phyloP scores from a whole-genome alignment of 2,888 invertebrate genomes.

The Heliconius erato region DNA sequence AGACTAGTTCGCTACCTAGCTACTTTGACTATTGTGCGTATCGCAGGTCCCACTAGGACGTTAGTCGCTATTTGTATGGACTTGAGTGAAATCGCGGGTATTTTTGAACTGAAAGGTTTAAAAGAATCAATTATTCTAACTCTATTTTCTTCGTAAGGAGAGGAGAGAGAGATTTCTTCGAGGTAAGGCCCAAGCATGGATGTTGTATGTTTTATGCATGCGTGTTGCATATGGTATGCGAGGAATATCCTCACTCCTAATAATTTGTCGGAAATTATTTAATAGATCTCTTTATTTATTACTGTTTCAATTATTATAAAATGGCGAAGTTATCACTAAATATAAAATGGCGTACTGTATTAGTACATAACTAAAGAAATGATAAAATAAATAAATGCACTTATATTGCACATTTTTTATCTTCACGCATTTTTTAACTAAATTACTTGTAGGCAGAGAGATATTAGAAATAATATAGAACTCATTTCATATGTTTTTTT shows the following conservation, averaged over 20 bases:
- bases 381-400: too few species aligned
- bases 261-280: too few species aligned
- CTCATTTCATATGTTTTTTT: too few species aligned
- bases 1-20: conserved; percentile 38
- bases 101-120: neutral
- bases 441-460: neutral
- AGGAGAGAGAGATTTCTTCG: neutral
- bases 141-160: neutral
- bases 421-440: too few species aligned
- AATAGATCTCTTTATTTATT: too few species aligned
- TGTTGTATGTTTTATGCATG: neutral
- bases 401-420: too few species aligned
- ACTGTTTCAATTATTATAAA: too few species aligned
- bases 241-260: too few species aligned
- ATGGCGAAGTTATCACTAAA: too few species aligned
- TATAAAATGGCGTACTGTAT: too few species aligned
- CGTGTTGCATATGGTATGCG: neutral
- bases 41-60: conserved; percentile 27
- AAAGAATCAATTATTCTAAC: neutral
- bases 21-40: conserved; percentile 33
- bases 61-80: neutral
- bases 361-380: too few species aligned
- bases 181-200: conserved; percentile 21
- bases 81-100: conserved; percentile 1
- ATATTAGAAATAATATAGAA: neutral